These are phyloP conservation scores for Calephelis perditalis DNA, from an alignment of 2,888 invertebrate genomes.

Conservation along the genomic window DNA sequence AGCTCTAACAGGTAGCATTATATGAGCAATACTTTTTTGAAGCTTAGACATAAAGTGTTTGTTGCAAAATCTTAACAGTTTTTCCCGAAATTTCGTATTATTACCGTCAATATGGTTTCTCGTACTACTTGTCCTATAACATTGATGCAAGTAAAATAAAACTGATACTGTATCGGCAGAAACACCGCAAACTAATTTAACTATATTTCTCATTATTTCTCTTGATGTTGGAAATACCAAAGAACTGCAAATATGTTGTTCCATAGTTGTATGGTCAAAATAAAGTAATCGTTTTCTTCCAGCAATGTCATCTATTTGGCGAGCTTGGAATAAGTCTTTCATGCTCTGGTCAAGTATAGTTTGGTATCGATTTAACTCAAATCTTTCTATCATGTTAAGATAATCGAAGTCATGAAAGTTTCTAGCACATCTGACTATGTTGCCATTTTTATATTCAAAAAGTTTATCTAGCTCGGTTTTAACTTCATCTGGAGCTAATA, in stretches of 20 bases:
- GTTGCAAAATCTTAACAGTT: conserved; percentile 55
- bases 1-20: conserved; percentile 45
- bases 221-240: conserved; percentile 55
- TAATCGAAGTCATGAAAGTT: conserved; percentile 58
- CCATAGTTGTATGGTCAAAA: conserved; percentile 64
- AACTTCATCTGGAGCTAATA: conserved; percentile 41
- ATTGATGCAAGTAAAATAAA: conserved; percentile 66
- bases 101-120: conserved; percentile 57
- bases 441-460: conserved; percentile 55
- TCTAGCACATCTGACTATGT: conserved; percentile 41
- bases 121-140: conserved; percentile 51
- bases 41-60: conserved; percentile 50
- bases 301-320: conserved; percentile 28
- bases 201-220: conserved; percentile 60
- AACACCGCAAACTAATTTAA: conserved; percentile 58
- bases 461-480: conserved; percentile 45
- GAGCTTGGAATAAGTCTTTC: conserved; percentile 48
- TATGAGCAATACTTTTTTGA: conserved; percentile 52
- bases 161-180: conserved; percentile 54
- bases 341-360: conserved; percentile 48
- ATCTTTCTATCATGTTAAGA: conserved; percentile 50
- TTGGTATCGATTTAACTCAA: conserved; percentile 64
- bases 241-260: conserved; percentile 49
- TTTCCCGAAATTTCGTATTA: conserved; percentile 58
- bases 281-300: conserved; percentile 44